Percentiles rank a stretch among this genome's conserved stretches.
Conservation (phyloP, 2,888 invertebrate species). For the Rotaria socialis region DNA sequence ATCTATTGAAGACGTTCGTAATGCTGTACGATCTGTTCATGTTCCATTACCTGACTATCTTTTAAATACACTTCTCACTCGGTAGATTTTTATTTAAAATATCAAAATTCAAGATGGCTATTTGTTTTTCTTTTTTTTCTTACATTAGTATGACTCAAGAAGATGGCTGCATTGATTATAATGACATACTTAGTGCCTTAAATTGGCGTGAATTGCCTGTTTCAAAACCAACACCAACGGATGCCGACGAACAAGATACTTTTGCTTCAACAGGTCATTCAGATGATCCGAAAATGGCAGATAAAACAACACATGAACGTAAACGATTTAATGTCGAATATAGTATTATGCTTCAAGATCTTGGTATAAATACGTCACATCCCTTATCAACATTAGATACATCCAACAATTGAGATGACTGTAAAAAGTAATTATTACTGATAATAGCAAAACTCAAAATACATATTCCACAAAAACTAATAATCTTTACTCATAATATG, state of each 20-base stretch:
- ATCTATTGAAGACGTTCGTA: constrained; percentile 37
- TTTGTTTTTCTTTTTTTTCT: background rate
- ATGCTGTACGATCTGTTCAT: constrained; percentile 30
- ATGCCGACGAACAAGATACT: background rate
- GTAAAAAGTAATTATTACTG: background rate
- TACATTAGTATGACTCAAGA: constrained; percentile 35
- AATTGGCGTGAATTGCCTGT: constrained; percentile 45
- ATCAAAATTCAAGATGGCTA: background rate
- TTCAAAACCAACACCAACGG: background rate
- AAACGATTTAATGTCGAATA: constrained; percentile 43
- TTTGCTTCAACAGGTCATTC: background rate
- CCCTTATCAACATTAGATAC: background rate
- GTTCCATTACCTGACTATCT: constrained; percentile 44
- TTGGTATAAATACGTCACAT: constrained; percentile 1
- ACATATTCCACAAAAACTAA: background rate
- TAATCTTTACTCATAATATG: background rate
- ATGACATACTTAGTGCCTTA: constrained; percentile 28
- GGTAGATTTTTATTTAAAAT: background rate
- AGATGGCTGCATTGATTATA: constrained; percentile 38
- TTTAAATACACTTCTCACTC: constrained; percentile 39
- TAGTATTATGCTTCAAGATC: constrained; percentile 23
- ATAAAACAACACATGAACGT: constrained; percentile 44
- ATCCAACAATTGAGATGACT: background rate
- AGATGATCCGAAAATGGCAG: constrained; percentile 39
- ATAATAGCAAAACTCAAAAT: background rate